Evolutionary conservation across 2,888 invertebrate species (phyloP), one percentile per base, ranked within the genome.

Genomic region (Piscicola geometra): DNA sequence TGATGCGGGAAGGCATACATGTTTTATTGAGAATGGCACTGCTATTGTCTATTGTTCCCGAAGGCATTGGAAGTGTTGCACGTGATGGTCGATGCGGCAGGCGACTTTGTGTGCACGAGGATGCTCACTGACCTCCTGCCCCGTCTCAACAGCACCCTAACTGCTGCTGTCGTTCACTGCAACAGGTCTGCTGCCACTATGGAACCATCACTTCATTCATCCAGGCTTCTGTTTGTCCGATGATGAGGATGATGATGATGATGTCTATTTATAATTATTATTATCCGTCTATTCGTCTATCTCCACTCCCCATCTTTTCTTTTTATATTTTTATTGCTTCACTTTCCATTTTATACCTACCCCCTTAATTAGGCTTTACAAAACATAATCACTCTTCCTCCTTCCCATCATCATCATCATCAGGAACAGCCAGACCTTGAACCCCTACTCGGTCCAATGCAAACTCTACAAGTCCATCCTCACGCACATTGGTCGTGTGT

Each of bases 71-170:
- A 82, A 41, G 81, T 81, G 0, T 77, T 84, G 28, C 75, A 76
- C 15, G 76, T 79, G 3, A 78, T 84, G 76, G 79, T 81, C 0
- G 75, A 78, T 21, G 78, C 79, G 3, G 78, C 81, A 25, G 82
- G 82, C 47, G 83, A 83, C 71, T 84, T 84, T 78, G 79, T 84
- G 2, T 78, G 79, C 35, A 80, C 80, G 28, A 78, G 83, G 36
- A 79, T 81, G 1, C 77, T 79, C 28, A 83, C 82, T 75, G 82
- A 83, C 66, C 81, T 83, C 41, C 75, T 83, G 18, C 83, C 83
- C 15, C 80, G 79, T 70, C 64, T 84, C 32, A 77, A 77, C 0
- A 72, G 71, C 15, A 82, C 81, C 77, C 80, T 84, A 9, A 76
- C 78, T 5, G 82, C 80, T 71, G 83, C 83, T 77, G 79, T 81